These are phyloP conservation scores for Leucophenga montana DNA, from an alignment of 2,888 invertebrate species.

Conservation along the genomic window DNA sequence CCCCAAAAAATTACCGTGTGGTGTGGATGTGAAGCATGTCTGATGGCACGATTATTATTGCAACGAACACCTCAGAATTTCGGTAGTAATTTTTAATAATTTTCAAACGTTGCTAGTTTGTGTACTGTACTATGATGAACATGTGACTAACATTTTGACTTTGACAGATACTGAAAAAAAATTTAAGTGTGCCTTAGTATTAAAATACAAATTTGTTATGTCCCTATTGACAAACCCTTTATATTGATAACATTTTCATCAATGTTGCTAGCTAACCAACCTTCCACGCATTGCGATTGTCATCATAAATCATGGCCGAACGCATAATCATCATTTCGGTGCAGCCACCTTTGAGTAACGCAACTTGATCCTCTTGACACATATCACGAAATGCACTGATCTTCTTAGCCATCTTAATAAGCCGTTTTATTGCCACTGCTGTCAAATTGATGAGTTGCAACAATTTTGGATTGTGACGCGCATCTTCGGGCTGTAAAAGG, in stretches of 20 bases:
- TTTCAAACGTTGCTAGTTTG: no score
- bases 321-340: conserved; percentile 97
- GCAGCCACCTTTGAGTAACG: conserved; percentile 83
- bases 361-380: conserved; percentile 94
- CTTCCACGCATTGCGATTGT: conserved; percentile 90
- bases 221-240: no score
- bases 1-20: no score
- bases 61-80: no score
- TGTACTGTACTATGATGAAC: no score
- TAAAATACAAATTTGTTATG: conserved; percentile 24
- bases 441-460: conserved; percentile 92
- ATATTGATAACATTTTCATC: conserved; percentile 13
- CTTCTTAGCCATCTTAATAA: conserved; percentile 89
- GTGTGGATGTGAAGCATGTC: no score
- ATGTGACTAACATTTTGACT: no score
- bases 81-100: no score
- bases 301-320: conserved; percentile 92
- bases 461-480: conserved; percentile 79
- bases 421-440: conserved; percentile 90
- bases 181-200: no score
- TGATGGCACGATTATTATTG: no score
- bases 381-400: conserved; percentile 92
- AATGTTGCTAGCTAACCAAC: conserved; percentile 71
- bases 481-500: conserved; percentile 64
- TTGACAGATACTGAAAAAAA: no score